Percentiles rank a stretch among this genome's conserved stretches.
Conservation (phyloP, 2,113 vertebrate genomes). For the Eira barbara region DNA sequence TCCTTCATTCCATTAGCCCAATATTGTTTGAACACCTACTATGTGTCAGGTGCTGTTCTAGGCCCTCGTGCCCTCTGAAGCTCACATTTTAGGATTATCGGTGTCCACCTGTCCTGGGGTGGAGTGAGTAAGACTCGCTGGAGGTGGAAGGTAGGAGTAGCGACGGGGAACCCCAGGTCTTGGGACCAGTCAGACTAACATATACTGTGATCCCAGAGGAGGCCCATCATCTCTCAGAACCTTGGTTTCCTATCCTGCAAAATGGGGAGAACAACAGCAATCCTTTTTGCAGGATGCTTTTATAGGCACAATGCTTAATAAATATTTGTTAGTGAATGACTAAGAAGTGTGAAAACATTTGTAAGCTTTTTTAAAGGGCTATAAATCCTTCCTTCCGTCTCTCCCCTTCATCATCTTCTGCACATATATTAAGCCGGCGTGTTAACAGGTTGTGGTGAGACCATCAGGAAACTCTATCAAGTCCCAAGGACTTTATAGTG, state of each 20-base stretch:
- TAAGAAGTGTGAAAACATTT: background rate
- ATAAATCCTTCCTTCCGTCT: background rate
- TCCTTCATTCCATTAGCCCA: background rate
- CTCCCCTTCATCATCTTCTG: background rate
- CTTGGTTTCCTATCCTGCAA: background rate
- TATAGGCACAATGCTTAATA: background rate
- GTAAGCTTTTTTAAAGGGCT: background rate
- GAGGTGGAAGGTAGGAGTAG: background rate
- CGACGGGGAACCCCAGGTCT: background rate
- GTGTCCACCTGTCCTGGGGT: background rate
- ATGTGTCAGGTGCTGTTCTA: background rate
- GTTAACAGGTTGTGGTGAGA: background rate
- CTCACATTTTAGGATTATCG: background rate
- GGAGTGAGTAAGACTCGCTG: background rate
- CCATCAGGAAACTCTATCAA: background rate
- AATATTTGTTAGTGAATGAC: background rate
- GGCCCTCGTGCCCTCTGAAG: background rate
- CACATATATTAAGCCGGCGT: background rate
- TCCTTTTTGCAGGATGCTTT: background rate
- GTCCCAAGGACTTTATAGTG: background rate
- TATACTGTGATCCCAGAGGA: background rate
- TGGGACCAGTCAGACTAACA: background rate
- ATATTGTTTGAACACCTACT: background rate
- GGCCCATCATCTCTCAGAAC: background rate
- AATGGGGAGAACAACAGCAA: background rate